Conservation (phyloP, 2,797 vertebrate species). For the Lagodon rhomboides region DNA sequence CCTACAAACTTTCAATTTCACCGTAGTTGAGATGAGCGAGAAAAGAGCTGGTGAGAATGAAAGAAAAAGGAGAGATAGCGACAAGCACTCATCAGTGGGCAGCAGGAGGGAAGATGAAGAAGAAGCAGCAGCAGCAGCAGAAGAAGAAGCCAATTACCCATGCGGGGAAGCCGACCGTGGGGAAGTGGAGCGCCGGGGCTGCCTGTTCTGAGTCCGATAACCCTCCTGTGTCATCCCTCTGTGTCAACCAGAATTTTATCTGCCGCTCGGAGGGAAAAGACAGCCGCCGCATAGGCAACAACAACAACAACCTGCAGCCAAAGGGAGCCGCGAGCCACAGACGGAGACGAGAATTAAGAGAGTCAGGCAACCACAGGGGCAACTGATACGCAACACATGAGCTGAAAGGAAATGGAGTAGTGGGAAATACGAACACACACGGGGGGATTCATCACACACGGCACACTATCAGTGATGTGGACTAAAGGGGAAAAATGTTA, state of each 20-base stretch:
- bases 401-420: constrained; percentile 50
- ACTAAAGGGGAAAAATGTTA: constrained; percentile 20
- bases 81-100: constrained; percentile 59
- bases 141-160: constrained; percentile 74
- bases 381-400: constrained; percentile 51
- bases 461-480: constrained; percentile 5
- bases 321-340: constrained; percentile 42
- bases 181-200: constrained; percentile 44
- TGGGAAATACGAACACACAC: constrained; percentile 29
- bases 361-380: constrained; percentile 52
- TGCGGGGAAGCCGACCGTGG: constrained; percentile 44
- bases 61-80: constrained; percentile 43
- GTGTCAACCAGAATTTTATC: constrained; percentile 68
- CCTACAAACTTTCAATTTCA: constrained; percentile 71
- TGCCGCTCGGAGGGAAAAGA: constrained; percentile 52
- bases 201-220: constrained; percentile 74
- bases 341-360: constrained; percentile 52
- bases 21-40: constrained; percentile 31
- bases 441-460: constrained; percentile 37
- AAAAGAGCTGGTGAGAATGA: constrained; percentile 23
- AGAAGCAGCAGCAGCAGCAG: constrained; percentile 34
- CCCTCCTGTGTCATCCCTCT: constrained; percentile 67
- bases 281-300: constrained; percentile 49
- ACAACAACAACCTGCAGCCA: constrained; percentile 63
- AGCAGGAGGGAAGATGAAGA: constrained; percentile 33